Evolutionary conservation across 1,140 invertebrate genomes (phyloP).

Genomic region (Drosophila nikananu): DNA sequence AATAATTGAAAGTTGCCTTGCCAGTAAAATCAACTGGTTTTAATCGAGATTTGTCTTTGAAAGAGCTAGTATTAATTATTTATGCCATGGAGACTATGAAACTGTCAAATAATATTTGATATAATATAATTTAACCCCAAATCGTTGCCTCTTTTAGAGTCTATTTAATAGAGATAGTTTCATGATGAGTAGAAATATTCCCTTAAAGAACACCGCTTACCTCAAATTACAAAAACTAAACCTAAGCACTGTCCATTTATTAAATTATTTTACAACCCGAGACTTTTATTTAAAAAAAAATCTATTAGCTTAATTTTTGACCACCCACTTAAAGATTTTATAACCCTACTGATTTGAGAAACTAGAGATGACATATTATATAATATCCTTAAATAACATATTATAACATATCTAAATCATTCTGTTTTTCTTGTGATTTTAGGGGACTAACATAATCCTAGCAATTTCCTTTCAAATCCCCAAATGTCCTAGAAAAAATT

Average conservation of each 20-base stretch:
- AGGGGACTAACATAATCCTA: neutral
- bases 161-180: neutral
- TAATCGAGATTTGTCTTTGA: slow-evolving; percentile 3
- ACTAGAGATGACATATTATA: no score
- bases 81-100: no score
- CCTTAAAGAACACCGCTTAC: neutral
- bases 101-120: neutral
- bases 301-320: no score
- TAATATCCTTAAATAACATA: no score
- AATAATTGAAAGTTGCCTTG: slow-evolving; percentile 27
- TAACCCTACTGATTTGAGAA: no score
- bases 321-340: no score
- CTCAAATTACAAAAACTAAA: neutral
- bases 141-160: neutral
- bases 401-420: neutral
- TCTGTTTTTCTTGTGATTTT: neutral
- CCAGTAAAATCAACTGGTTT: neutral
- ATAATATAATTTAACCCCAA: neutral
- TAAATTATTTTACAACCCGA: no score
- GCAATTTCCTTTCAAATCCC: neutral
- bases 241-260: neutral
- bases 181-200: neutral
- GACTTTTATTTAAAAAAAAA: no score
- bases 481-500: neutral
- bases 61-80: neutral